Evolutionary conservation across 2,888 invertebrate species (phyloP).

Genomic region (Ornithoptera priamus): DNA sequence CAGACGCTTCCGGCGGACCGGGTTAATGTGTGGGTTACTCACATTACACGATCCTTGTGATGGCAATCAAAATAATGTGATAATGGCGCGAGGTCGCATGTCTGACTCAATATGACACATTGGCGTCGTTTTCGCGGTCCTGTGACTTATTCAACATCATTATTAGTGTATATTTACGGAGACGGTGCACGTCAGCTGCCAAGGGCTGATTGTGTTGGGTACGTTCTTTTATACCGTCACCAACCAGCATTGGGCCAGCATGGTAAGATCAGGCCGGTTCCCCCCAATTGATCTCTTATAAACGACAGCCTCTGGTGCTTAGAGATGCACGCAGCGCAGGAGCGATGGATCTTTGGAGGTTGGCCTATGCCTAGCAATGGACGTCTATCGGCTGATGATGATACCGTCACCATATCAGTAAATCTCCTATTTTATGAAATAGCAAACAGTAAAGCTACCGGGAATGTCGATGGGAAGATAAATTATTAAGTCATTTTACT

Average conservation of each 20-base stretch:
- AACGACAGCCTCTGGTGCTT: too few species aligned
- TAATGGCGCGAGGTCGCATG: conserved; percentile 10
- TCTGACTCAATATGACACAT: conserved; percentile 26
- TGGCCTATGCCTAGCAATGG: too few species aligned
- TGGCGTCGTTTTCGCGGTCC: conserved; percentile 12
- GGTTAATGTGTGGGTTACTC: conserved; percentile 14
- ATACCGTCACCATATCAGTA: conserved; percentile 2
- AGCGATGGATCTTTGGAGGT: too few species aligned
- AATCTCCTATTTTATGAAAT: conserved; percentile 4
- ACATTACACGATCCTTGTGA: conserved; percentile 22
- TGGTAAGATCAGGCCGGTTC: too few species aligned
- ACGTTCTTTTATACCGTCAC: too few species aligned
- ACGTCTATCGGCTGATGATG: too few species aligned
- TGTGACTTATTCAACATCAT: conserved; percentile 15
- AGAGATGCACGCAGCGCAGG: too few species aligned
- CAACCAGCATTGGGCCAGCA: too few species aligned
- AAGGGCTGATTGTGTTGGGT: not conserved
- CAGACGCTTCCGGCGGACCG: conserved; percentile 15
- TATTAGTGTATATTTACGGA: conserved; percentile 5
- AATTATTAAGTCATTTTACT: not conserved
- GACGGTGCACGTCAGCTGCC: conserved; percentile 10
- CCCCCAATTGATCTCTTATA: too few species aligned
- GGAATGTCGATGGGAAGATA: conserved; percentile 17
- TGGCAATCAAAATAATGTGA: conserved; percentile 25
- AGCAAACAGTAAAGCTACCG: not conserved